Percentiles rank a stretch among this genome's conserved stretches.
Evolutionary conservation across 53 echinoderm and acorn worm genomes (phyloP).

Genomic region (Astropecten irregularis): DNA sequence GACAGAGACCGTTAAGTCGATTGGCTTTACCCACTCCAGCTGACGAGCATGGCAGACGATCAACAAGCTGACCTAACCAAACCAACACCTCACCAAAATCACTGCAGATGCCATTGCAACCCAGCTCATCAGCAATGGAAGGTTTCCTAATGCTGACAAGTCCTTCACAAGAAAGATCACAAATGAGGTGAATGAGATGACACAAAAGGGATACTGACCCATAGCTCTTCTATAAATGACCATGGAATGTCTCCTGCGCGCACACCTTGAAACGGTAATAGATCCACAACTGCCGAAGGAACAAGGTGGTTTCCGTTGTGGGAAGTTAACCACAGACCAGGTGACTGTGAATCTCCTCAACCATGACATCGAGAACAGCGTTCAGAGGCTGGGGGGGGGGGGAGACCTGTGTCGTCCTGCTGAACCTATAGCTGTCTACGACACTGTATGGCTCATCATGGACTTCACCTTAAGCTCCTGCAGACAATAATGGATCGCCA

Average conservation of each 20-base stretch:
- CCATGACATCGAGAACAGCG: not conserved
- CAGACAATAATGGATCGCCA: not conserved
- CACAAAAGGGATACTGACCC: not conserved
- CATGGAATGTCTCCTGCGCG: not conserved
- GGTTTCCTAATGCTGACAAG: too few species aligned
- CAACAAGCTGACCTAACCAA: not conserved
- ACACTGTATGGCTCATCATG: too few species aligned
- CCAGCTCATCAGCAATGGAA: too few species aligned
- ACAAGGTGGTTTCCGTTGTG: too few species aligned
- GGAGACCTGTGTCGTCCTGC: too few species aligned
- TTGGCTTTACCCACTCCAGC: constrained; percentile 9
- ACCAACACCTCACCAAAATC: not conserved
- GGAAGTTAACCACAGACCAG: too few species aligned
- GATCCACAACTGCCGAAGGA: too few species aligned
- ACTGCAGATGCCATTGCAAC: not conserved
- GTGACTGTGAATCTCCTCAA: not conserved
- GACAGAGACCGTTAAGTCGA: not conserved
- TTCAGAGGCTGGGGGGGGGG: too few species aligned
- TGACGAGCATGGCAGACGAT: not conserved
- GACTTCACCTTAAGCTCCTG: not conserved
- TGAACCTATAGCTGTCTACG: too few species aligned
- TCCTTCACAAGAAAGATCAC: too few species aligned
- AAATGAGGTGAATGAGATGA: not conserved
- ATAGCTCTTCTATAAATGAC: too few species aligned
- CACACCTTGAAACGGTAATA: not conserved